phyloP scores from a whole-genome alignment of 1,140 invertebrate species.

The Xylocopa sonorina region DNA sequence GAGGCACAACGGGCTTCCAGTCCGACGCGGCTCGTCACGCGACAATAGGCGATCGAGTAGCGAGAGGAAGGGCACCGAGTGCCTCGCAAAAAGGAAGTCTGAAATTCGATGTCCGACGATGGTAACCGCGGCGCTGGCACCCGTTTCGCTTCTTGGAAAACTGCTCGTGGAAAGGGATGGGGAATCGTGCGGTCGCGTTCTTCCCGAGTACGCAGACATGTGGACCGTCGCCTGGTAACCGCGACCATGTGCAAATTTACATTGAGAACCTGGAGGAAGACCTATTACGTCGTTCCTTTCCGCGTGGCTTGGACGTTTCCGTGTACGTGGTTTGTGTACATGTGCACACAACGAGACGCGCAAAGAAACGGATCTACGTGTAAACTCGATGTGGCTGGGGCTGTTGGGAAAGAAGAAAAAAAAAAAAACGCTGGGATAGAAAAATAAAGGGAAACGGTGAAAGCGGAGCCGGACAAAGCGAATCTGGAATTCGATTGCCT shows the following conservation, averaged over 20 bases:
- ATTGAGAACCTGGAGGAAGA: slow-evolving; percentile 59
- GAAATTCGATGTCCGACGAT: slow-evolving; percentile 16
- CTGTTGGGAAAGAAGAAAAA: too few species aligned
- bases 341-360: neutral
- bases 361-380: slow-evolving; percentile 34
- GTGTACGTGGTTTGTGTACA: neutral
- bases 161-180: slow-evolving; percentile 37
- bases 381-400: slow-evolving; percentile 16
- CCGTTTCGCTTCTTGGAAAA: slow-evolving; percentile 30
- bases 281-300: slow-evolving; percentile 66
- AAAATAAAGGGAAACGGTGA: slow-evolving; percentile 29
- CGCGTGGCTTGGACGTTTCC: slow-evolving; percentile 4
- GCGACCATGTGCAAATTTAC: slow-evolving; percentile 69
- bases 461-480: neutral
- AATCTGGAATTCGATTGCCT: slow-evolving; percentile 7
- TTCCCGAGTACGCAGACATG: slow-evolving; percentile 23
- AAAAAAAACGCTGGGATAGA: slow-evolving; percentile 8
- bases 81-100: neutral
- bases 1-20: neutral
- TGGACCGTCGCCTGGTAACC: slow-evolving; percentile 51
- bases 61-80: neutral
- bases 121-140: neutral
- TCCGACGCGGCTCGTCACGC: neutral
- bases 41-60: slow-evolving; percentile 8
- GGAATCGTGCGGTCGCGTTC: slow-evolving; percentile 24